phyloP scores from a whole-genome alignment of 1,140 invertebrate genomes.

The Drosophila bifasciata region DNA sequence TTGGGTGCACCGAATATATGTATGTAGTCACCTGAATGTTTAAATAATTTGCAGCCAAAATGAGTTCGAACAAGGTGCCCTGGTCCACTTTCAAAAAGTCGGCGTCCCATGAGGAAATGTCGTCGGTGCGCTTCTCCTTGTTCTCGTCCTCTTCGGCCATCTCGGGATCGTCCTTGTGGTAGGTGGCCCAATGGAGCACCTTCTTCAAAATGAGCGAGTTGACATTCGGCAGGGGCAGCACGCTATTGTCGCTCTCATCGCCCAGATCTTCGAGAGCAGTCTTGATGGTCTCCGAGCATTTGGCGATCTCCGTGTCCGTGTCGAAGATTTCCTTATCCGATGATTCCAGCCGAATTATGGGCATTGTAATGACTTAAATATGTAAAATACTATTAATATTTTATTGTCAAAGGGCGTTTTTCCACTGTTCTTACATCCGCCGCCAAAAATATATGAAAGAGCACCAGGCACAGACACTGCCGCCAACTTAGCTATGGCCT shows the following conservation, averaged over 20 bases:
- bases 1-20: no score
- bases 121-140: slow-evolving; percentile 99
- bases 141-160: slow-evolving; percentile 98
- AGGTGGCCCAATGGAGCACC: slow-evolving; percentile 97
- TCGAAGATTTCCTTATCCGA: slow-evolving; percentile 98
- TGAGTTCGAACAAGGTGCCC: slow-evolving; percentile 98
- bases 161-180: slow-evolving; percentile 95
- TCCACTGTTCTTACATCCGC: slow-evolving; percentile 5
- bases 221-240: slow-evolving; percentile 98
- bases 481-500: slow-evolving; percentile 49
- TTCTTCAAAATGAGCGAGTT: slow-evolving; percentile 99
- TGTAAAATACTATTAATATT: not conserved
- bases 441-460: slow-evolving; percentile 26
- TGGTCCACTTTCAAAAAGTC: slow-evolving; percentile 99
- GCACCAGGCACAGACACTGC: slow-evolving; percentile 23
- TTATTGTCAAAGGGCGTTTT: slow-evolving; percentile 11
- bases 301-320: slow-evolving; percentile 98
- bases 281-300: slow-evolving; percentile 98
- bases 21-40: no score
- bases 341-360: slow-evolving; percentile 93
- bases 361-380: slow-evolving; percentile 87
- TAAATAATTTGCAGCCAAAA: slow-evolving; percentile 98
- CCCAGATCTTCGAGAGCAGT: slow-evolving; percentile 98
- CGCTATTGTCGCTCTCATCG: slow-evolving; percentile 96
- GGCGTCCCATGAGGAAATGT: slow-evolving; percentile 99